Evolutionary conservation across 2,888 invertebrate species (phyloP).

Genomic region (Theretra japonica): DNA sequence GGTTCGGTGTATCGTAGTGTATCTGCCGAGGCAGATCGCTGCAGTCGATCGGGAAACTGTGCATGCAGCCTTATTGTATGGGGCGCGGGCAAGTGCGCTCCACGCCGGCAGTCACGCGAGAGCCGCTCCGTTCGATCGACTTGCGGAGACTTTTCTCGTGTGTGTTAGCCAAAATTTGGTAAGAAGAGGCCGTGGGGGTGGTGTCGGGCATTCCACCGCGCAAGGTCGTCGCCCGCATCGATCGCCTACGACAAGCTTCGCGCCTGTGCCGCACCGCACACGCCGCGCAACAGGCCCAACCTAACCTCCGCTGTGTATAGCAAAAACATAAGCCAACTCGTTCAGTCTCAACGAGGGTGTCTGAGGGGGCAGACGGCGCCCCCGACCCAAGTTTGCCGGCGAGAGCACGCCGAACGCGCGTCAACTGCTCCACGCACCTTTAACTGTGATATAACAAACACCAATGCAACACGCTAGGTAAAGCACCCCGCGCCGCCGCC

Average conservation of each 20-base stretch:
- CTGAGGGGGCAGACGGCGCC: slow-evolving; percentile 69
- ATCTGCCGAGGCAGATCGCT: not conserved
- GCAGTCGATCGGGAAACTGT: not conserved
- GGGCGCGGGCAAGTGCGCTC: slow-evolving; percentile 22
- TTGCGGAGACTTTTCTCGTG: slow-evolving; percentile 27
- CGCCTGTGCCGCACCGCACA: slow-evolving; percentile 55
- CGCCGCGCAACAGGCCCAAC: slow-evolving; percentile 60
- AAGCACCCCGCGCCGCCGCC: slow-evolving; percentile 36
- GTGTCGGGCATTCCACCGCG: slow-evolving; percentile 50
- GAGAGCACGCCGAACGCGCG: slow-evolving; percentile 44
- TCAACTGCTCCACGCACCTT: slow-evolving; percentile 36
- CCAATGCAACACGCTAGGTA: slow-evolving; percentile 43
- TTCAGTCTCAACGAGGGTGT: slow-evolving; percentile 72
- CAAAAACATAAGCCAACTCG: slow-evolving; percentile 57
- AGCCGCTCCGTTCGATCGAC: slow-evolving; percentile 29
- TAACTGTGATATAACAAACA: slow-evolving; percentile 52
- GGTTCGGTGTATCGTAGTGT: not conserved
- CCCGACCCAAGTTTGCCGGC: slow-evolving; percentile 45
- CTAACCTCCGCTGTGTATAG: slow-evolving; percentile 59
- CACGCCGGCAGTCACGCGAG: slow-evolving; percentile 13
- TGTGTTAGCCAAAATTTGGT: slow-evolving; percentile 31
- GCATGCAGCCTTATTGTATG: slow-evolving; percentile 2
- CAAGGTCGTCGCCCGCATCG: slow-evolving; percentile 74
- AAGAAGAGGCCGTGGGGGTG: slow-evolving; percentile 29
- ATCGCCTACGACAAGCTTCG: slow-evolving; percentile 60